Evolutionary conservation across 2,888 invertebrate species (phyloP).

Genomic region (Trachelus tabidus): DNA sequence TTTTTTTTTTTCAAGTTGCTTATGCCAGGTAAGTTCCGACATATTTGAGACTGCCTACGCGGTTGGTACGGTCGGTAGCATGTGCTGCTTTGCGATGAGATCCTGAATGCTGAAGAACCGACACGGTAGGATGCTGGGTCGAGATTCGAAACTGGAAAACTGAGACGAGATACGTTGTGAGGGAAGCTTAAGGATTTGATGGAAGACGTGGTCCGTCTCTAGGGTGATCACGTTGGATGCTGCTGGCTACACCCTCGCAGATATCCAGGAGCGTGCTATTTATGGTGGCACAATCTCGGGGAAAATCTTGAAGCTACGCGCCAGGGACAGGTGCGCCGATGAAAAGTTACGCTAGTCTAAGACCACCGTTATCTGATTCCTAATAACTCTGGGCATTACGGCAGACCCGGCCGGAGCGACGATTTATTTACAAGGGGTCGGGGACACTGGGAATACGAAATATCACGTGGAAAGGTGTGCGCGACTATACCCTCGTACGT

Average conservation of each 20-base stretch:
- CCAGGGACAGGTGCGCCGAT: slow-evolving; percentile 4
- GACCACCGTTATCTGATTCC: slow-evolving; percentile 45
- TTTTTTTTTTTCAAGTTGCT: neutral
- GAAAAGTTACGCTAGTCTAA: neutral
- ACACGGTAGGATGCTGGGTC: neutral
- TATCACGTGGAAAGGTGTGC: neutral
- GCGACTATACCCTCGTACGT: neutral
- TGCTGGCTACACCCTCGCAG: neutral
- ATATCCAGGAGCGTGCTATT: neutral
- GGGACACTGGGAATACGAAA: slow-evolving; percentile 3
- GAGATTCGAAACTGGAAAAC: neutral
- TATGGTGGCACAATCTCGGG: neutral
- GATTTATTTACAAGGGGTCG: slow-evolving; percentile 29
- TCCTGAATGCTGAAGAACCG: neutral
- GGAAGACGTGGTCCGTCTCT: neutral
- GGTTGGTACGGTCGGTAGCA: neutral
- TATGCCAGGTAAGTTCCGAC: neutral
- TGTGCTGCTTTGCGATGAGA: neutral
- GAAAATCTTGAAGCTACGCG: neutral
- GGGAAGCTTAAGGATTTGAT: neutral
- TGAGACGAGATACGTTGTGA: neutral
- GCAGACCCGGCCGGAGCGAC: slow-evolving; percentile 16
- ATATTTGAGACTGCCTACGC: neutral
- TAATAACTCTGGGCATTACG: slow-evolving; percentile 42
- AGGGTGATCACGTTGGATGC: neutral